Evolutionary conservation across 2,113 vertebrate species (phyloP).

Genomic region (Progne subis): DNA sequence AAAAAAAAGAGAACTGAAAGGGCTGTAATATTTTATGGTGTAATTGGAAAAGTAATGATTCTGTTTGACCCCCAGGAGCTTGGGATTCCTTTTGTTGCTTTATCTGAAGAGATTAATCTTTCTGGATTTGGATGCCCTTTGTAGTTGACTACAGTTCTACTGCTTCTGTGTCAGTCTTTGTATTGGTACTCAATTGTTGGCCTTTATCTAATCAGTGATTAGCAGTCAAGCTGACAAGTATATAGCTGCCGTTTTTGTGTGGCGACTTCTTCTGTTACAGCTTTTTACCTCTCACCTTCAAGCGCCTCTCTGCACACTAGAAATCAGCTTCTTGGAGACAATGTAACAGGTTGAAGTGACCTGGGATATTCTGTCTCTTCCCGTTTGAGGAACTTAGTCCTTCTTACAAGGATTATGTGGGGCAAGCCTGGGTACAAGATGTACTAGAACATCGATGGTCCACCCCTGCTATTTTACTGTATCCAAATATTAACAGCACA

Average conservation of each 20-base stretch:
- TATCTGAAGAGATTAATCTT: neutral
- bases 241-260: neutral
- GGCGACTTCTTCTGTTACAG: neutral
- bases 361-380: neutral
- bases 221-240: neutral
- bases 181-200: neutral
- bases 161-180: neutral
- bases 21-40: neutral
- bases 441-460: neutral
- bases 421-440: neutral
- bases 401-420: neutral
- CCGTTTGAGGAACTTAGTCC: neutral
- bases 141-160: neutral
- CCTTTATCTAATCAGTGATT: neutral
- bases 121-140: neutral
- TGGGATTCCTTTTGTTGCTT: neutral
- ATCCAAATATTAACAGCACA: neutral
- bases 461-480: neutral
- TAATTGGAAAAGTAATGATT: neutral
- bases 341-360: constrained; percentile 13
- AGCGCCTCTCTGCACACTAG: neutral
- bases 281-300: neutral
- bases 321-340: neutral
- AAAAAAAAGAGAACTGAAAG: neutral
- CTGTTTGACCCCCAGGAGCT: neutral